phyloP scores from a whole-genome alignment of 2,113 vertebrate species.

The Nothoprocta pentlandii region DNA sequence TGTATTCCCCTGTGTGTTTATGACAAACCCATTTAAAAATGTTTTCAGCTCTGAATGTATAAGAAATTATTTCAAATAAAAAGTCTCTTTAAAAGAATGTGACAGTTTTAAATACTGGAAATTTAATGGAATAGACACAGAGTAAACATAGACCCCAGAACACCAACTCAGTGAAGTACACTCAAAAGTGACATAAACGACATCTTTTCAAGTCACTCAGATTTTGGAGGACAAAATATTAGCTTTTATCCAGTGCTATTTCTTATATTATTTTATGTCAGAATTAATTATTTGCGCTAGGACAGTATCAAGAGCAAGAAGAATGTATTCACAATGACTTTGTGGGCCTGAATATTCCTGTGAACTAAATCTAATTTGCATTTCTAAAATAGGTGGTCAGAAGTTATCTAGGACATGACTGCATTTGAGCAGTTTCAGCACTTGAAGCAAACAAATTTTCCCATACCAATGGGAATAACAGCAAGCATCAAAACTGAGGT shows the following conservation, averaged over 20 bases:
- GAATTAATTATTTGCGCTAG: not conserved
- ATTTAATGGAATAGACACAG: not conserved
- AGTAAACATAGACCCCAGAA: not conserved
- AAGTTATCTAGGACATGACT: not conserved
- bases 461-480: not conserved
- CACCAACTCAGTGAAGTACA: not conserved
- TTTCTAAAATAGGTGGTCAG: not conserved
- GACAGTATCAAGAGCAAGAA: not conserved
- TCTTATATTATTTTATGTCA: not conserved
- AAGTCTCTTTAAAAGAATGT: not conserved
- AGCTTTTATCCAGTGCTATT: not conserved
- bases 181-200: not conserved
- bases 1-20: not conserved
- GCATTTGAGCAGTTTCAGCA: not conserved
- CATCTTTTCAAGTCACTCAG: not conserved
- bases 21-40: constrained; percentile 25
- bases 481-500: not conserved
- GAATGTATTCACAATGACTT: not conserved
- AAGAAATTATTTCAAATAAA: constrained; percentile 19
- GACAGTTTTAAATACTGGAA: not conserved
- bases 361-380: not conserved
- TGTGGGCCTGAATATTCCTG: not conserved
- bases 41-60: not conserved
- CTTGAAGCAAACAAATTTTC: not conserved
- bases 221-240: constrained; percentile 25